A percentile compares a stretch with the other conserved stretches of the same genome.
Conservation (phyloP, 2,888 invertebrate genomes). For the Trichopria drosophilae region DNA sequence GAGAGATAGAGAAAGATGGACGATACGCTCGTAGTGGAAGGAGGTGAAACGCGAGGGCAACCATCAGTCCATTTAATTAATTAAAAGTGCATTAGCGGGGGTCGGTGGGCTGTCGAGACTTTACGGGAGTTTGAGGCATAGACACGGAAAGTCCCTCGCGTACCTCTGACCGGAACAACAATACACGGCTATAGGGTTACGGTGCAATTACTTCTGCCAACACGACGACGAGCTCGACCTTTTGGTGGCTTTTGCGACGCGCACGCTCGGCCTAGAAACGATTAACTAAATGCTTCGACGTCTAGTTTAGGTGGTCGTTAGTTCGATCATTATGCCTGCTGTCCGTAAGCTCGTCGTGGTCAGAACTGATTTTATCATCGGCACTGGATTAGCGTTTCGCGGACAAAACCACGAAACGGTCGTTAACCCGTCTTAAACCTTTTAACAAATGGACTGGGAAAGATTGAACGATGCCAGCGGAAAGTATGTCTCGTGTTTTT, state of each 20-base stretch:
- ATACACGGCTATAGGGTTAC: constrained; percentile 38
- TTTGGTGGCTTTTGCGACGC: constrained; percentile 5
- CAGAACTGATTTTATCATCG: no score
- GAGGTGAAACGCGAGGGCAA: constrained; percentile 39
- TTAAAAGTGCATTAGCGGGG: constrained; percentile 58
- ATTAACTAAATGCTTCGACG: no score
- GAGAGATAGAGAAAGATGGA: constrained; percentile 34
- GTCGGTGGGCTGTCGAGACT: constrained; percentile 42
- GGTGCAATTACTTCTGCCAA: constrained; percentile 49
- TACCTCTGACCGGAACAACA: constrained; percentile 48
- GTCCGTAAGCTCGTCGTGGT: no score
- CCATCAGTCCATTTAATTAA: constrained; percentile 58
- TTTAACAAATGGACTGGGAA: no score
- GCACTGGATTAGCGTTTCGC: no score
- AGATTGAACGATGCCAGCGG: no score
- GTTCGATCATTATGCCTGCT: no score
- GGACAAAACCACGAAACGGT: no score
- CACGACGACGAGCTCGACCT: constrained; percentile 30
- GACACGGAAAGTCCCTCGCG: no score
- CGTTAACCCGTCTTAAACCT: no score
- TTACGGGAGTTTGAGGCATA: constrained; percentile 28
- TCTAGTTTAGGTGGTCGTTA: no score
- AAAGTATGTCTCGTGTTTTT: no score
- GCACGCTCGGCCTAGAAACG: constrained; percentile 10
- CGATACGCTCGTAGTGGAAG: constrained; percentile 27